Evolutionary conservation across 2,888 invertebrate genomes (phyloP).

Genomic region (Chloromyia formosa): DNA sequence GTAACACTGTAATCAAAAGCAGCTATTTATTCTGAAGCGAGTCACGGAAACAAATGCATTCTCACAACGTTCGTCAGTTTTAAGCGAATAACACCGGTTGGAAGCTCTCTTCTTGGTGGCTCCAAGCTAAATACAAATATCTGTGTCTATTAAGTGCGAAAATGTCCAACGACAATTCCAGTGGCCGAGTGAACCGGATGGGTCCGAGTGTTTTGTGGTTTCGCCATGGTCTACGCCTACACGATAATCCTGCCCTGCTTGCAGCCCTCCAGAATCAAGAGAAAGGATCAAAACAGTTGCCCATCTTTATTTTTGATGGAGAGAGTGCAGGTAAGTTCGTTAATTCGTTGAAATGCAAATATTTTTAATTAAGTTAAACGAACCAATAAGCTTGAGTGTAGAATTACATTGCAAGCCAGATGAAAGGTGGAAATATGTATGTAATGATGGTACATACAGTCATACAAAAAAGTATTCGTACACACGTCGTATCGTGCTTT

Average conservation of each 20-base stretch:
- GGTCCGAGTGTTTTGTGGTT: constrained; percentile 73
- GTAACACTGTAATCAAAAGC: too few relatives aligned
- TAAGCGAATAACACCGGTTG: too few relatives aligned
- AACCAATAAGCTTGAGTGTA: too few relatives aligned
- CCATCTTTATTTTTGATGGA: constrained; percentile 79
- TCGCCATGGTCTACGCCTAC: constrained; percentile 74
- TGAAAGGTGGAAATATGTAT: neutral
- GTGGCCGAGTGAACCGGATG: neutral
- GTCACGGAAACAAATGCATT: too few relatives aligned
- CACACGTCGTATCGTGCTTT: too few relatives aligned
- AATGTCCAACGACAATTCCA: neutral
- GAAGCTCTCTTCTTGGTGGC: too few relatives aligned
- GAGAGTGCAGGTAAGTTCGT: constrained; percentile 71
- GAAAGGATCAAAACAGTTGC: constrained; percentile 65
- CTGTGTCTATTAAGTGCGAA: too few relatives aligned
- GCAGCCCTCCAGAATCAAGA: constrained; percentile 64
- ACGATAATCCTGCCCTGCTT: constrained; percentile 75
- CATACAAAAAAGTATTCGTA: too few relatives aligned
- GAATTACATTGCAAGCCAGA: neutral
- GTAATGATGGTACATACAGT: too few relatives aligned
- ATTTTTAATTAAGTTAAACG: constrained; percentile 1
- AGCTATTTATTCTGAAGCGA: too few relatives aligned
- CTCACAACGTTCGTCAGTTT: too few relatives aligned
- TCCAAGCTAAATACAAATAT: too few relatives aligned
- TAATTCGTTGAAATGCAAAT: neutral